These are phyloP conservation scores for Basileuterus tristriatus DNA, from an alignment of 2,797 vertebrate species.

Conservation along the genomic window DNA sequence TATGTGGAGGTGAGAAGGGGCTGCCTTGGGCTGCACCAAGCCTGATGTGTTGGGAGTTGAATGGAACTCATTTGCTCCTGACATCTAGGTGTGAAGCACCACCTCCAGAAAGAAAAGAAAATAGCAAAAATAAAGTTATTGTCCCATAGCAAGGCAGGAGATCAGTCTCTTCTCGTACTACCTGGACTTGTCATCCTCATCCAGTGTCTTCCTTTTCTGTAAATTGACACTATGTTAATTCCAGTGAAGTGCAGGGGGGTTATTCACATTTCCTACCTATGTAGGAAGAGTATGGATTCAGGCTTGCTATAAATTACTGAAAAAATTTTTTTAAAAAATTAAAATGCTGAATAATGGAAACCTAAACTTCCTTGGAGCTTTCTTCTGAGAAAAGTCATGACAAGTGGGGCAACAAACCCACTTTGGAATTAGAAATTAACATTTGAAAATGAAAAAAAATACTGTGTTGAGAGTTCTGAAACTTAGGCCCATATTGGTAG, in stretches of 20 bases:
- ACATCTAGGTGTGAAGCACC: background rate
- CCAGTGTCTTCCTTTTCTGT: background rate
- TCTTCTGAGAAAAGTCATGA: background rate
- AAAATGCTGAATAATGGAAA: background rate
- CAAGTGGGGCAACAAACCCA: background rate
- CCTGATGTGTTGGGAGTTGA: rapidly evolving
- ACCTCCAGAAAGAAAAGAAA: background rate
- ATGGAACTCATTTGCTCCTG: background rate
- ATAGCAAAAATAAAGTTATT: background rate
- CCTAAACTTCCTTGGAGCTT: background rate
- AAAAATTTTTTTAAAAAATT: rapidly evolving
- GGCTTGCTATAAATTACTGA: background rate
- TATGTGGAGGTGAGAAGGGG: background rate
- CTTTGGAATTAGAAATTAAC: background rate
- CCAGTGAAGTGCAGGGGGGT: background rate
- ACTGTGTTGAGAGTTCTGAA: background rate
- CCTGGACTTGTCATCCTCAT: background rate
- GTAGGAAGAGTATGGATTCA: background rate
- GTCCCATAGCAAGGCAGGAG: background rate
- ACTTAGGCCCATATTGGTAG: background rate
- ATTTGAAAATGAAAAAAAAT: background rate
- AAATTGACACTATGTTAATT: background rate
- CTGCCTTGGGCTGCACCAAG: background rate
- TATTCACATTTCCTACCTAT: background rate
- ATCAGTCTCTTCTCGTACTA: background rate